Evolutionary conservation across 2,113 vertebrate genomes (phyloP).

Genomic region (Steatornis caripensis): DNA sequence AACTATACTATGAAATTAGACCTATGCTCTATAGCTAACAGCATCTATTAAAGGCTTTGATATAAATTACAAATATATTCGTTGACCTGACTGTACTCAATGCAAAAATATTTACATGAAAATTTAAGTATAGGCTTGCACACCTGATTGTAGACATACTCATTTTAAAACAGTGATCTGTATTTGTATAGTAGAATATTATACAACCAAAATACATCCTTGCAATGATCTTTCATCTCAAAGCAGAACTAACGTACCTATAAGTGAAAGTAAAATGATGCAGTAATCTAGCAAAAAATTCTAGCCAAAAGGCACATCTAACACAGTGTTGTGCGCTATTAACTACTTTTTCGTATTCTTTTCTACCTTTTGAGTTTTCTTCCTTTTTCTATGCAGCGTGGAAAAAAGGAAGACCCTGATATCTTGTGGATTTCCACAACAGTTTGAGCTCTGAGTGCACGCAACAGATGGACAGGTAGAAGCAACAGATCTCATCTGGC

Average conservation of each 20-base stretch:
- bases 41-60: too few species aligned
- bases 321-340: not conserved
- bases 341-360: not conserved
- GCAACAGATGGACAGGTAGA: conserved; percentile 78
- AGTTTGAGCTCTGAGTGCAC: not conserved
- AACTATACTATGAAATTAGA: too few species aligned
- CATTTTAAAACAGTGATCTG: too few species aligned
- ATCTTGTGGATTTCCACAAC: not conserved
- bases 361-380: not conserved
- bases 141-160: too few species aligned
- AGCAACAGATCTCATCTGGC: conserved; percentile 74
- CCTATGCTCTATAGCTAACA: too few species aligned
- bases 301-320: not conserved
- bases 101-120: too few species aligned
- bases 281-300: not conserved
- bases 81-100: too few species aligned
- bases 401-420: not conserved
- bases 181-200: too few species aligned
- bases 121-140: too few species aligned
- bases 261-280: not conserved
- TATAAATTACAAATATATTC: too few species aligned
- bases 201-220: not conserved
- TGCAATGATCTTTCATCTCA: not conserved
- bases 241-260: not conserved
- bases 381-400: not conserved